These are phyloP conservation scores for Poecilia latipinna DNA, from an alignment of 2,113 vertebrate species.

Conservation along the genomic window DNA sequence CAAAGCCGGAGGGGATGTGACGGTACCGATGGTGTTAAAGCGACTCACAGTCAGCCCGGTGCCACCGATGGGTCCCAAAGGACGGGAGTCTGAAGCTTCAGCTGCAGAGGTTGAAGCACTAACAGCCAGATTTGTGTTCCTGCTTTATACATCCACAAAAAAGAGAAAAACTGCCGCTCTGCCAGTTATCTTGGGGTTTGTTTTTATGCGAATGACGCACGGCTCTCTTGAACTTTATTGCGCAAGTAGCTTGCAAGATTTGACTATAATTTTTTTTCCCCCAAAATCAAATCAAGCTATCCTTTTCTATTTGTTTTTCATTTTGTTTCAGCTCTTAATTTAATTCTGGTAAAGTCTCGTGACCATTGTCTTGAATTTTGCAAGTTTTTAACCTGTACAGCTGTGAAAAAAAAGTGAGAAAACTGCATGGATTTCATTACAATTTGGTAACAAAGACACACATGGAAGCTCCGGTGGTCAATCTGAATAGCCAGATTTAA, in stretches of 20 bases:
- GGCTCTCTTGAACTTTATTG: not conserved
- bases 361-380: not conserved
- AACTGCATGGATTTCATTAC: not conserved
- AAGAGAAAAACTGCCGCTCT: no score
- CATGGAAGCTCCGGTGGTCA: no score
- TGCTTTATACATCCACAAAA: not conserved
- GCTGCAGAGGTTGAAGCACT: no score
- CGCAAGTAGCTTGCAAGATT: not conserved
- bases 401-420: not conserved
- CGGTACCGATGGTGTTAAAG: constrained; percentile 48
- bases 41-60: constrained; percentile 45
- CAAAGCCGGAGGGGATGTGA: constrained; percentile 31
- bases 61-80: constrained; percentile 49
- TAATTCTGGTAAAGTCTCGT: not conserved
- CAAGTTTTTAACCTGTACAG: not conserved
- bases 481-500: no score
- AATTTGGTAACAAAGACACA: no score
- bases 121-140: constrained; percentile 5
- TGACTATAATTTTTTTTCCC: not conserved
- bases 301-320: not conserved
- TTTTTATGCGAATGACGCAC: constrained; percentile 19
- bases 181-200: not conserved
- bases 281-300: not conserved
- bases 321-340: not conserved
- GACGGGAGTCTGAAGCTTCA: constrained; percentile 28